Evolutionary conservation across 2,888 invertebrate genomes (phyloP).

Genomic region (Xestia ashworthii): DNA sequence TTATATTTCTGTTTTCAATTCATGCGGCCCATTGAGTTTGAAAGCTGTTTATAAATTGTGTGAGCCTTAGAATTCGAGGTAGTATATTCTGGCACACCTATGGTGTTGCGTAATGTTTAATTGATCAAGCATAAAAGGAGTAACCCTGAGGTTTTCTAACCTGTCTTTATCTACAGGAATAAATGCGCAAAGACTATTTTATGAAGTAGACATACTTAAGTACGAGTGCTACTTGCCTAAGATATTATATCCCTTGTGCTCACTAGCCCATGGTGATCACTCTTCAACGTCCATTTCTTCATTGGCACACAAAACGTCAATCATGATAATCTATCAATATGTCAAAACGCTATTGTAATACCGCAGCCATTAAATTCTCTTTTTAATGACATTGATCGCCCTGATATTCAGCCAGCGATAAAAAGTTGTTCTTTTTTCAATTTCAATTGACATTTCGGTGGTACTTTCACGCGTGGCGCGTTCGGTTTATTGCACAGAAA

Average conservation of each 20-base stretch:
- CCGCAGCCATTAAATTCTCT: constrained; percentile 40
- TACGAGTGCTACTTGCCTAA: neutral
- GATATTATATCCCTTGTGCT: neutral
- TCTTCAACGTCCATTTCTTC: constrained; percentile 27
- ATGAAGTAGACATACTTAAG: neutral
- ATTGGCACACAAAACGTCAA: constrained; percentile 36
- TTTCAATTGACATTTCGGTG: constrained; percentile 66
- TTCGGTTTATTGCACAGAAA: constrained; percentile 68
- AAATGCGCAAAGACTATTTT: neutral
- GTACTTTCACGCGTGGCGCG: constrained; percentile 66
- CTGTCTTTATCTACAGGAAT: neutral
- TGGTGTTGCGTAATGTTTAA: constrained; percentile 33
- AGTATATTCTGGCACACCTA: constrained; percentile 36
- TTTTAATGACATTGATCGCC: constrained; percentile 63
- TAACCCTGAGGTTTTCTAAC: constrained; percentile 2
- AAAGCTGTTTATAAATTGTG: constrained; percentile 38
- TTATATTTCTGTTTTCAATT: constrained; percentile 53
- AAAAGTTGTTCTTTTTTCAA: constrained; percentile 59
- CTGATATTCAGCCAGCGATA: constrained; percentile 47
- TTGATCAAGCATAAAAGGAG: constrained; percentile 2
- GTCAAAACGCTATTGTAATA: constrained; percentile 41
- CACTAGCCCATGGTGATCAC: constrained; percentile 9
- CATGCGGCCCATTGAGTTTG: constrained; percentile 31
- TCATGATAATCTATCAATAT: constrained; percentile 43
- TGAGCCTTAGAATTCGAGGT: constrained; percentile 34